Conservation (phyloP, 2,113 vertebrate genomes). For the Tiliqua scincoides region DNA sequence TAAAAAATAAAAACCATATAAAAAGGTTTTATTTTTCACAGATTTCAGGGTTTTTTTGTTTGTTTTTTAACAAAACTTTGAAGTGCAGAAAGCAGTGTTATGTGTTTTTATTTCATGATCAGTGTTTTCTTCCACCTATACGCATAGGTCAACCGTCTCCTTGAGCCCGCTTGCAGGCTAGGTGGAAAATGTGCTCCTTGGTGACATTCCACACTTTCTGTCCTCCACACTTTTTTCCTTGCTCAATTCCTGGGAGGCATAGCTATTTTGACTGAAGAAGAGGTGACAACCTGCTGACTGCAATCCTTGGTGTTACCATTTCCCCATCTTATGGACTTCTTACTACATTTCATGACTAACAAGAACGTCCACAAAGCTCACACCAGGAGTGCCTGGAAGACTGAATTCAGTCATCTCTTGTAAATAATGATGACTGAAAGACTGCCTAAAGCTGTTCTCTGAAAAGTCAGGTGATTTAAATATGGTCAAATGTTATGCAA, state of each 20-base stretch:
- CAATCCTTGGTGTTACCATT: background rate
- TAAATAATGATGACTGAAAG: slow-evolving; percentile 61
- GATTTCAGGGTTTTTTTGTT: too few relatives aligned
- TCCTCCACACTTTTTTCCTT: background rate
- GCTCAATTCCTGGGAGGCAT: background rate
- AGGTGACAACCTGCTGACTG: background rate
- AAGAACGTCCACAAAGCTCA: slow-evolving; percentile 56
- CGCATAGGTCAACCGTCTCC: background rate
- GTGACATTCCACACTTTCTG: background rate
- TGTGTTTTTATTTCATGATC: too few relatives aligned
- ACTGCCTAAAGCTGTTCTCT: slow-evolving; percentile 52
- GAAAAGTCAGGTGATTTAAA: slow-evolving; percentile 64
- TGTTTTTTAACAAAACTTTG: too few relatives aligned
- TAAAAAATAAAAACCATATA: too few relatives aligned
- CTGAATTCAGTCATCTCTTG: slow-evolving; percentile 46
- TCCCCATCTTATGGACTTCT: background rate
- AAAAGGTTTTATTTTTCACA: too few relatives aligned
- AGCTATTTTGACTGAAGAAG: background rate
- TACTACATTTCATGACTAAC: slow-evolving; percentile 46
- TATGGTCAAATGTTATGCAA: slow-evolving; percentile 69
- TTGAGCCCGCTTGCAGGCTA: background rate
- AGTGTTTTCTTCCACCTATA: too few relatives aligned
- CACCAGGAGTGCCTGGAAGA: slow-evolving; percentile 15
- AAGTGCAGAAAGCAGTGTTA: too few relatives aligned
- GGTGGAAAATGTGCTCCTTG: background rate